Evolutionary conservation across 2,888 invertebrate genomes (phyloP).

Genomic region (Myopa testacea): DNA sequence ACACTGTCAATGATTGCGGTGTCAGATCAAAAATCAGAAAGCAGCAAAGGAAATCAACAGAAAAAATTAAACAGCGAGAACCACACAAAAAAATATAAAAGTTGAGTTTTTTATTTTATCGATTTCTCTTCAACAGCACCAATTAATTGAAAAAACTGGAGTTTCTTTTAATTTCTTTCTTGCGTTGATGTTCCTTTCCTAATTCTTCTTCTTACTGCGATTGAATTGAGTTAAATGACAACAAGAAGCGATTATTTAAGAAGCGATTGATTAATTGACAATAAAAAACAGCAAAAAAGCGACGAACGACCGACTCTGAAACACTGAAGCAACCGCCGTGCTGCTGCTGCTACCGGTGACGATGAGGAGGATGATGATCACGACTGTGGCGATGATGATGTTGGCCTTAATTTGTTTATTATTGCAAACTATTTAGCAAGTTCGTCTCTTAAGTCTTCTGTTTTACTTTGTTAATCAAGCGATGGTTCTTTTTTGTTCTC

Average conservation of each 20-base stretch:
- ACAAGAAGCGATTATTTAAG: neutral
- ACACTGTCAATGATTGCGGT: constrained; percentile 57
- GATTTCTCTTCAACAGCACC: neutral
- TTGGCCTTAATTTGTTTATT: constrained; percentile 7
- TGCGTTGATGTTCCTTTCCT: too few species aligned
- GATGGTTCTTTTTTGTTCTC: neutral
- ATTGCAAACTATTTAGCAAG: constrained; percentile 36
- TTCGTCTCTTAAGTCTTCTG: constrained; percentile 56
- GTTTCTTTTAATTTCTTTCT: neutral
- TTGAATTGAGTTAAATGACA: neutral
- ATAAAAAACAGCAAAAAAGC: constrained; percentile 36
- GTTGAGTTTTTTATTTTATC: too few species aligned
- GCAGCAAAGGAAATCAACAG: neutral
- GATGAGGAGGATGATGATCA: neutral
- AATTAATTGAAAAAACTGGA: neutral
- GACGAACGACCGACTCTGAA: constrained; percentile 26
- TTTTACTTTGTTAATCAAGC: constrained; percentile 5
- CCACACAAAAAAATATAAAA: neutral
- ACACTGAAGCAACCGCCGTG: neutral
- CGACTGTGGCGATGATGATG: neutral
- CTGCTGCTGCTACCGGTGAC: neutral
- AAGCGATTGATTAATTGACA: constrained; percentile 53
- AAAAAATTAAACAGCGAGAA: neutral
- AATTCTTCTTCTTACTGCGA: neutral
- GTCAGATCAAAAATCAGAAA: constrained; percentile 9